Evolutionary conservation across 2,888 invertebrate genomes (phyloP).

Genomic region (Tachina grossa): DNA sequence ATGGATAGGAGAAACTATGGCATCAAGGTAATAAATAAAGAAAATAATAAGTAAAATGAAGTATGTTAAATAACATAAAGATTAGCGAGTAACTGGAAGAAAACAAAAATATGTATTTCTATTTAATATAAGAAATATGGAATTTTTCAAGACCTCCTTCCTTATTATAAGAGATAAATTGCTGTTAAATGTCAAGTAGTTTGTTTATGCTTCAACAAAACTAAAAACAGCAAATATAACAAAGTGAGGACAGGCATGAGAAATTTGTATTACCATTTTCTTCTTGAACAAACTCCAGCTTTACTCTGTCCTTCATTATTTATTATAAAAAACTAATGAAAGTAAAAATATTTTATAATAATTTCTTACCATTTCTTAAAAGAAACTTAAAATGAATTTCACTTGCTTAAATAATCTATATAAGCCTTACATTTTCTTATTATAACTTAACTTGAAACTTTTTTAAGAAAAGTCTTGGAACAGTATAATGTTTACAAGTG

Average conservation of each 20-base stretch:
- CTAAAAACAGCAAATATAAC: no score
- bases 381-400: constrained; percentile 50
- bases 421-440: constrained; percentile 24
- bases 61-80: neutral
- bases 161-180: no score
- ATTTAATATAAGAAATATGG: no score
- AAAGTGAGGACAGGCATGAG: no score
- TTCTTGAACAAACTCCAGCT: no score
- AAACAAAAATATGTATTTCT: no score
- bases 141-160: no score
- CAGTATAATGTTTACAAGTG: neutral
- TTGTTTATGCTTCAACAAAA: no score
- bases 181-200: no score
- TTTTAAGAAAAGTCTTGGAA: constrained; percentile 15
- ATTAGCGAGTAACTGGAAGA: neutral
- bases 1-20: neutral
- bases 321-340: neutral
- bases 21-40: neutral
- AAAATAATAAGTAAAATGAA: neutral
- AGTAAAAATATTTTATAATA: neutral
- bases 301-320: no score
- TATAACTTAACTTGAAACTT: constrained; percentile 24
- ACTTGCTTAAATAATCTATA: constrained; percentile 46
- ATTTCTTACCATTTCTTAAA: neutral
- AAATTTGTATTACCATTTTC: no score